Conservation (phyloP, 2,797 vertebrate species). For the Mus minutoides region DNA sequence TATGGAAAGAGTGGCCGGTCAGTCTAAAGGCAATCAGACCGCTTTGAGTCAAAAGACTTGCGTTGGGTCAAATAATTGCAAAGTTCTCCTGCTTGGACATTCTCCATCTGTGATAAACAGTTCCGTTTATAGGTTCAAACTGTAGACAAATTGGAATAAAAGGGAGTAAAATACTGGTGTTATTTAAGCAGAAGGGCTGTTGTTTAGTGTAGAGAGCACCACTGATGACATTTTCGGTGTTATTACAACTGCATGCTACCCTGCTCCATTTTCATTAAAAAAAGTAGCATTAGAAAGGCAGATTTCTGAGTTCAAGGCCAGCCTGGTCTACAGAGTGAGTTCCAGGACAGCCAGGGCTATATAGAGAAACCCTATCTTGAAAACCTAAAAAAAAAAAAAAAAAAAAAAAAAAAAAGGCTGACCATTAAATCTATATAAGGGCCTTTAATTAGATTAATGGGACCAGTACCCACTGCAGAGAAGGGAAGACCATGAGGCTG, state of each 20-base stretch:
- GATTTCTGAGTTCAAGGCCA: no score
- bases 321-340: no score
- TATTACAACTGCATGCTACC: neutral
- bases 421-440: constrained; percentile 47
- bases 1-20: neutral
- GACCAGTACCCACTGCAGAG: constrained; percentile 9
- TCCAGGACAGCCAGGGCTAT: no score
- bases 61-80: constrained; percentile 35
- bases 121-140: constrained; percentile 35
- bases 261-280: constrained; percentile 55
- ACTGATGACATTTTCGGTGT: constrained; percentile 32
- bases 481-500: neutral
- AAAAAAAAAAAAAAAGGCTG: no score
- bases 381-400: no score
- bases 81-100: neutral
- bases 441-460: constrained; percentile 43
- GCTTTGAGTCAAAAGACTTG: constrained; percentile 1
- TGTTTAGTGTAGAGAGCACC: neutral
- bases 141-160: constrained; percentile 39
- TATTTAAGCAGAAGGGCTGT: constrained; percentile 18
- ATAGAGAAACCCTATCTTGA: no score
- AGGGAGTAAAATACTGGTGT: neutral
- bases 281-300: constrained; percentile 68
- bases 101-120: constrained; percentile 8
- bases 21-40: neutral